Base-by-base conservation (phyloP, 2,113 vertebrate species). In the Grallaria varia region DNA sequence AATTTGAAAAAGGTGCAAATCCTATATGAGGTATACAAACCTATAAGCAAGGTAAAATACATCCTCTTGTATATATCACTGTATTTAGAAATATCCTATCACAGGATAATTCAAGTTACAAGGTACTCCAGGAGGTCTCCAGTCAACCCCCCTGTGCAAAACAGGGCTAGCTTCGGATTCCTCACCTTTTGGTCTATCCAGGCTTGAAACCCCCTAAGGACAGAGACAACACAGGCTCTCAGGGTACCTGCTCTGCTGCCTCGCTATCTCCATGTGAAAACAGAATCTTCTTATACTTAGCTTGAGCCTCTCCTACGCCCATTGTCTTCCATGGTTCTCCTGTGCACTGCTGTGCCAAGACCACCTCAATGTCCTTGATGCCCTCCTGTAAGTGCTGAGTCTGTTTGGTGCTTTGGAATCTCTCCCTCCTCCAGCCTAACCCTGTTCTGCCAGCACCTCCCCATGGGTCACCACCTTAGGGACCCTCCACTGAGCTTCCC, bases 321-420 rank as follows among this genome's bases (percentile, higher is more conserved):
- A 15, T 4, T 28, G 14, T 52, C 15, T 84, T 27, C 52, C 74
- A 53, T 0, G 4, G 23, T 10, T 69, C 18, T 62, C 6, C n/a
- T 55, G 14, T 66, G 12, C 4, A 37, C 14, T 14, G 19, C 31
- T 49, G 28, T 44, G 31, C 23, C 1, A 1, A 73, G 23, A 66
- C 24, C 12, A 52, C 6, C 24, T 83, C 40, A 30, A 0, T 42
- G 10, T 85, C 40, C 30, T 88, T 25, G 28, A n/a, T n/a, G 59
- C 64, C 6, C 12, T 35, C 37, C 58, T 0, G 0, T 8, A 49
- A 24, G 25, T 8, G 1, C 44, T 62, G 52, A 40, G 18, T 14
- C 40, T 59, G 23, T 52, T 37, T 71, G 37, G 4, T 35, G 37
- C 7, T 9, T 16, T 30, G 20, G 47, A 71, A 40, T 15, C 23